Evolutionary conservation across 2,113 vertebrate species (phyloP).

Genomic region (Urocynchramus pylzowi): DNA sequence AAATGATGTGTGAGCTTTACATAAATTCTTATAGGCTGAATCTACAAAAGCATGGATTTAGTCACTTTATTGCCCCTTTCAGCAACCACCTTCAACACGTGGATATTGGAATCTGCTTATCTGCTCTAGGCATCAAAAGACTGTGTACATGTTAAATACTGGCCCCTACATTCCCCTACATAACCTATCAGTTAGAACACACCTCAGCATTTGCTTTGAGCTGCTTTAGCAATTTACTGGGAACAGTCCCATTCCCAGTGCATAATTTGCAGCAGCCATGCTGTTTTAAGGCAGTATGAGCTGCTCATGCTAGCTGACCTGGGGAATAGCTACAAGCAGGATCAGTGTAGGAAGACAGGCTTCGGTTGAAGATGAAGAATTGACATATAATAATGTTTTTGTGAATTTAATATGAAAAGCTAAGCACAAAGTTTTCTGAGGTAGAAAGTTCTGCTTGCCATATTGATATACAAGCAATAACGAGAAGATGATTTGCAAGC

Average conservation of each 20-base stretch:
- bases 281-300: not conserved
- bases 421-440: not conserved
- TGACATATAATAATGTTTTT: not conserved
- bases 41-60: not conserved
- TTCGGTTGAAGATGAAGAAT: not conserved
- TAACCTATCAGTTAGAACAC: not conserved
- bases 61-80: not conserved
- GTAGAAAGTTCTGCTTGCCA: not conserved
- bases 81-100: not conserved
- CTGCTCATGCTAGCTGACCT: not conserved
- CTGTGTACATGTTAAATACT: not conserved
- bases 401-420: not conserved
- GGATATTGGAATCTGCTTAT: not conserved
- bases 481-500: not conserved
- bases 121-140: not conserved
- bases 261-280: not conserved
- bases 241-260: not conserved
- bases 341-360: not conserved
- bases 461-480: not conserved
- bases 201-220: not conserved
- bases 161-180: not conserved
- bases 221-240: not conserved
- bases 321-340: not conserved
- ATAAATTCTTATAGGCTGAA: not conserved
- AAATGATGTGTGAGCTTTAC: not conserved